phyloP scores from a whole-genome alignment of 2,113 vertebrate species.

The Gymnogyps californianus region DNA sequence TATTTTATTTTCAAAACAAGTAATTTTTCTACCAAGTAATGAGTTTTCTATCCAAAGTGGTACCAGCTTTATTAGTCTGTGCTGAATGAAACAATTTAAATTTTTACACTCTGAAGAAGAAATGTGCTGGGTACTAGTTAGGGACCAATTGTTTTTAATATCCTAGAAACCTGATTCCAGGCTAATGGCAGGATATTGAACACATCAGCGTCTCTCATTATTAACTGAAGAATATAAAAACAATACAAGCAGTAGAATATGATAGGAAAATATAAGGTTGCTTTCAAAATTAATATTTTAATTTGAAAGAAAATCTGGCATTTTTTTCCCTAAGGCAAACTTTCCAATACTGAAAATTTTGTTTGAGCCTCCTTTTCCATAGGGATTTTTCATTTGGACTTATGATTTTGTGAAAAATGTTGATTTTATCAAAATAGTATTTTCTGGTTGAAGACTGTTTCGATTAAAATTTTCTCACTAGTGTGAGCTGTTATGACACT shows the following conservation, averaged over 20 bases:
- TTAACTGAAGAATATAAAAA: neutral
- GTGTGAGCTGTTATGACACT: constrained; percentile 17
- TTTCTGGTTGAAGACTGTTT: constrained; percentile 25
- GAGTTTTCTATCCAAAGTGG: neutral
- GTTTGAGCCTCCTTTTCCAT: neutral
- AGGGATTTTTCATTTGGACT: neutral
- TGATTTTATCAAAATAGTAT: constrained; percentile 11
- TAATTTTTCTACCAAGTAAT: neutral
- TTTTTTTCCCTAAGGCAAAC: neutral
- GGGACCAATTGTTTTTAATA: constrained; percentile 4
- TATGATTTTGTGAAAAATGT: neutral
- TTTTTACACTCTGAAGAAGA: constrained; percentile 9
- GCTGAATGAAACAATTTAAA: neutral
- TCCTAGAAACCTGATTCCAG: neutral
- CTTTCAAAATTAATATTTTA: neutral
- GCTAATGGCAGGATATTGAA: neutral
- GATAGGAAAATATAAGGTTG: neutral
- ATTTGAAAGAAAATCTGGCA: neutral
- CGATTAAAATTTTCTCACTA: constrained; percentile 16
- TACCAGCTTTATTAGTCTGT: neutral
- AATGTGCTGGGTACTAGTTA: neutral
- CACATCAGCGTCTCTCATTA: neutral
- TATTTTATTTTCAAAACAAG: neutral
- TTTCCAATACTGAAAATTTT: neutral
- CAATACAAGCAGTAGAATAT: neutral